Evolutionary conservation across 2,888 invertebrate genomes (phyloP), one percentile per base, ranked within the genome.

Genomic region (Lasioglossum marginatum): DNA sequence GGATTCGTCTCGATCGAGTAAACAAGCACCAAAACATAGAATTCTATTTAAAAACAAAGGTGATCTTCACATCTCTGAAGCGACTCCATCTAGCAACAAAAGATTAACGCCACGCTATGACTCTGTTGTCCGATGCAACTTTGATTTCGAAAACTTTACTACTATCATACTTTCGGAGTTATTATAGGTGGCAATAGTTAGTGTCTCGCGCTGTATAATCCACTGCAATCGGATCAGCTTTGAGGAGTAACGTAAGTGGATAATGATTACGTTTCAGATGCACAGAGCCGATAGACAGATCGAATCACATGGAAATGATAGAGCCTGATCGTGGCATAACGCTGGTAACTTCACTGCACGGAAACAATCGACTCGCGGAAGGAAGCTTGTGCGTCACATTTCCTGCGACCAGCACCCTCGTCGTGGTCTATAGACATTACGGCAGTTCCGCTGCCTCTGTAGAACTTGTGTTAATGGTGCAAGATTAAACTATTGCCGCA

Each of bases 401-500:
- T 86, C 83, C 78, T 60, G 70, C 52, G 37, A 63, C 48, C 72
- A 72, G 45, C 57, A 48, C 19, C 27, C 79, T 81, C 48, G 52
- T 71, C 77, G 43, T 57, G 60, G 40, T 75, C 45, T 76, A 72
- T 66, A 77, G 83, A 71, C 71, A 81, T 83, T 80, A 60, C 68
- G n/a, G 34, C 60, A 52, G 63, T 37, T 43, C n/a, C 60, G 66
- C 31, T 40, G 37, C 45, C 80, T 57, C 74, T 48, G 73, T 87
- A 87, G 57, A 57, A 57, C 84, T 52, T 75, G 23, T 70, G 60
- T 57, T 71, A 80, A 82, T 88, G 82, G 81, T 60, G 78, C 71
- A 81, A 84, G 80, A 87, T 87, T 87, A 87, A 87, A 76, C 87
- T 78, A 84, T 84, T 66, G 68, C 57, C 68, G 72, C 72, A 34